phyloP scores from a whole-genome alignment of 2,888 invertebrate genomes.

The Phengaris alcon region DNA sequence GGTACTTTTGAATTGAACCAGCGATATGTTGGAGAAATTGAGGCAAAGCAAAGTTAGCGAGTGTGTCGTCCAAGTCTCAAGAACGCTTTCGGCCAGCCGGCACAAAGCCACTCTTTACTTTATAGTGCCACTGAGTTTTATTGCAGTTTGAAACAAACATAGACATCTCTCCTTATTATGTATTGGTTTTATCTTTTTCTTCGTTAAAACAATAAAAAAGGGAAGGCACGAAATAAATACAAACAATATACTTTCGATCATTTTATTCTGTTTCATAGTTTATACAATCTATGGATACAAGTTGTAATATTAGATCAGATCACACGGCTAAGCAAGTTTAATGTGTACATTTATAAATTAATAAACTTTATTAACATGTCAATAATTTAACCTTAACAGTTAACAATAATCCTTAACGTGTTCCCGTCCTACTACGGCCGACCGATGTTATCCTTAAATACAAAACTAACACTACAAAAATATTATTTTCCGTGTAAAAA shows the following conservation, averaged over 20 bases:
- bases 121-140: too few relatives aligned
- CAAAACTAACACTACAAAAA: constrained; percentile 58
- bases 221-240: constrained; percentile 52
- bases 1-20: too few relatives aligned
- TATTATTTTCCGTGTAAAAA: constrained; percentile 63
- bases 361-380: constrained; percentile 65
- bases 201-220: not conserved
- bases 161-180: too few relatives aligned
- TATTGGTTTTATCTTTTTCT: too few relatives aligned
- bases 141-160: too few relatives aligned
- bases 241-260: constrained; percentile 67
- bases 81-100: too few relatives aligned
- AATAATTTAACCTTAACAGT: constrained; percentile 74
- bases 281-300: constrained; percentile 74
- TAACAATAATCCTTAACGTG: constrained; percentile 66
- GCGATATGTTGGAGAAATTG: too few relatives aligned
- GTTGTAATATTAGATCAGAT: constrained; percentile 72
- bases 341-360: constrained; percentile 73
- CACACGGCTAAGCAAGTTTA: constrained; percentile 75
- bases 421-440: constrained; percentile 61
- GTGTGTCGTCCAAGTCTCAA: too few relatives aligned
- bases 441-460: constrained; percentile 63
- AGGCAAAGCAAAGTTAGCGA: too few relatives aligned
- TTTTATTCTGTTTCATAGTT: constrained; percentile 76
- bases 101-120: too few relatives aligned